Percentiles rank a stretch among this genome's conserved stretches.
phyloP scores from a whole-genome alignment of 1,140 invertebrate species.

The Thalassaphorura encarpata region DNA sequence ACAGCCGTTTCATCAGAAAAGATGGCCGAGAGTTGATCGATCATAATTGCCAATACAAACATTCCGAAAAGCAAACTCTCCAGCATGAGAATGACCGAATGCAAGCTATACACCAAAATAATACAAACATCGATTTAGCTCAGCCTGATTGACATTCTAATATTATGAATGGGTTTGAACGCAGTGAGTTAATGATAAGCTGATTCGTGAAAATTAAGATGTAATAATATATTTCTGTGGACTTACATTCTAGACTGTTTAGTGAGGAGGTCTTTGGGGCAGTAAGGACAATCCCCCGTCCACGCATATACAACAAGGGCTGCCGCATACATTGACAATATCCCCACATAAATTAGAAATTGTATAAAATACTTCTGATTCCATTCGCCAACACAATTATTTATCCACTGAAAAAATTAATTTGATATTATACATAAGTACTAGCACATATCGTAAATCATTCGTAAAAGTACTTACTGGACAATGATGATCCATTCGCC shows the following conservation, averaged over 20 bases:
- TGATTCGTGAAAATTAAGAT: neutral
- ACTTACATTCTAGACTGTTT: constrained; percentile 69
- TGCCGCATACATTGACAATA: constrained; percentile 57
- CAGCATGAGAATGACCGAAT: constrained; percentile 70
- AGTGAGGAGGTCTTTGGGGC: constrained; percentile 52
- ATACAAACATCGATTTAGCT: constrained; percentile 11
- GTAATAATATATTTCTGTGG: constrained; percentile 10
- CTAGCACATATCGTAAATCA: too few species aligned
- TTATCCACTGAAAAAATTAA: too few species aligned
- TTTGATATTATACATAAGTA: too few species aligned
- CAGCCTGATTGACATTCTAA: constrained; percentile 17
- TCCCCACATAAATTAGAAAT: constrained; percentile 70
- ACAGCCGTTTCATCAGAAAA: constrained; percentile 70
- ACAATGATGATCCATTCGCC: constrained; percentile 86
- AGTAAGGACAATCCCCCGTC: constrained; percentile 58
- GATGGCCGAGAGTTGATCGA: constrained; percentile 80
- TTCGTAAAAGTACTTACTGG: constrained; percentile 50
- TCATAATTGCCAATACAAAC: constrained; percentile 78
- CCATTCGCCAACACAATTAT: constrained; percentile 86
- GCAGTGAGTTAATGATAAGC: neutral
- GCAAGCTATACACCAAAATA: constrained; percentile 53
- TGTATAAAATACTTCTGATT: constrained; percentile 93
- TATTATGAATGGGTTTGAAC: constrained; percentile 1
- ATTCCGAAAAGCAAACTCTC: constrained; percentile 78
- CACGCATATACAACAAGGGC: constrained; percentile 61